Conservation (phyloP, 2,888 invertebrate species). For the Diadegma fenestrale region DNA sequence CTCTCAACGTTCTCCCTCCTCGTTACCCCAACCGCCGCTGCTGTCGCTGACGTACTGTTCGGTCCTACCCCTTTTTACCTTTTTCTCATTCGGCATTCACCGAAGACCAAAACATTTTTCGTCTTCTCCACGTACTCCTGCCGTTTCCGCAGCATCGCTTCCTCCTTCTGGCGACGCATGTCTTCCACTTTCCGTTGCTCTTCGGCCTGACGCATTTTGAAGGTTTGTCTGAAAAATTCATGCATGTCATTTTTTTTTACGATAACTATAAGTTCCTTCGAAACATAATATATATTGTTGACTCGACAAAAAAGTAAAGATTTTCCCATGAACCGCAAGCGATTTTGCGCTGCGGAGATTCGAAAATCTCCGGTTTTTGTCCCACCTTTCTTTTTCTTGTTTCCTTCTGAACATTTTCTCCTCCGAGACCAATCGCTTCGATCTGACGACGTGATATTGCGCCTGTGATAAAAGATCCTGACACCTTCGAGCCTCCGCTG, state of each 20-base stretch:
- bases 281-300: background rate
- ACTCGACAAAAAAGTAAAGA: background rate
- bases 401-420: conserved; percentile 94
- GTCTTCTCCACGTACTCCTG: conserved; percentile 98
- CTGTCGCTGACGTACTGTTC: conserved; percentile 93
- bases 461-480: conserved; percentile 98
- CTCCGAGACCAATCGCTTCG: conserved; percentile 96
- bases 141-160: conserved; percentile 94
- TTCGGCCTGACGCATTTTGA: conserved; percentile 87
- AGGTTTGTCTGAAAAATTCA: conserved; percentile 78
- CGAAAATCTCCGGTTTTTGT: background rate
- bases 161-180: conserved; percentile 91
- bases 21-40: conserved; percentile 88
- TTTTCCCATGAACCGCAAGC: background rate
- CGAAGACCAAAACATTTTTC: conserved; percentile 94
- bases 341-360: background rate
- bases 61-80: conserved; percentile 87
- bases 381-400: conserved; percentile 95
- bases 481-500: conserved; percentile 95
- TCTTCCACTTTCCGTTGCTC: conserved; percentile 92
- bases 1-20: conserved; percentile 85
- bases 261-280: too few relatives aligned
- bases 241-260: background rate
- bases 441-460: conserved; percentile 97
- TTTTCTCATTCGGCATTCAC: conserved; percentile 91